Percentiles rank a stretch among this genome's conserved stretches.
These are phyloP conservation scores for Spheniscus humboldti DNA, from an alignment of 2,797 vertebrate species.

Conservation along the genomic window DNA sequence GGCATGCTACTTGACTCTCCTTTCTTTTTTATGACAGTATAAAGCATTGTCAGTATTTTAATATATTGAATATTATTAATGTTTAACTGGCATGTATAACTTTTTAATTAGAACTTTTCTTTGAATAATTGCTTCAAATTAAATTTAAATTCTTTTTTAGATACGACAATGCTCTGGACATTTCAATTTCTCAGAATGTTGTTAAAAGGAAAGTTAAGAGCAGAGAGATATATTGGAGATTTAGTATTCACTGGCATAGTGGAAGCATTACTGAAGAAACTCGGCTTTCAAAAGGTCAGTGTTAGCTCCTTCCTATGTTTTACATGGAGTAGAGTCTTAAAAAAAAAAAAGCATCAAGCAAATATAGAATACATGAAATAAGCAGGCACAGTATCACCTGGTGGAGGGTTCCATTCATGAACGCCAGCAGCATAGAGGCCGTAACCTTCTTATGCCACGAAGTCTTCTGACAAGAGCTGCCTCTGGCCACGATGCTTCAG, in stretches of 20 bases:
- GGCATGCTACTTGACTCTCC: background rate
- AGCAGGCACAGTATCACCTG: background rate
- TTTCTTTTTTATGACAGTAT: conserved; percentile 5
- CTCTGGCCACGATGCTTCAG: background rate
- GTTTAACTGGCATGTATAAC: conserved; percentile 8
- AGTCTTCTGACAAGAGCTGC: background rate
- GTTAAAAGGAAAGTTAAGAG: background rate
- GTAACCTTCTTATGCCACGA: background rate
- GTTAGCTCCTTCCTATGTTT: background rate
- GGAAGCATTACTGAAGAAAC: background rate
- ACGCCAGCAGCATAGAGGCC: background rate
- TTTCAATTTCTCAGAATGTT: conserved; percentile 10
- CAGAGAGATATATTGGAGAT: background rate
- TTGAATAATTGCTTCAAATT: conserved; percentile 39
- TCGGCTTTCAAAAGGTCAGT: background rate
- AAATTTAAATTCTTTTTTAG: background rate
- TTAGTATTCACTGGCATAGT: background rate
- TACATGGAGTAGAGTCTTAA: background rate
- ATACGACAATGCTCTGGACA: background rate
- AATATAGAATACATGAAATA: background rate
- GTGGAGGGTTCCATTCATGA: background rate
- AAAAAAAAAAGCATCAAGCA: background rate
- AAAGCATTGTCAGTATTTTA: conserved; percentile 11
- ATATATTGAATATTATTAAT: conserved; percentile 25
- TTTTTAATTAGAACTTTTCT: conserved; percentile 38